Percentiles rank a stretch among this genome's conserved stretches.
Conservation (phyloP, 2,888 invertebrate genomes). For the Pyrocoelia pectoralis region DNA sequence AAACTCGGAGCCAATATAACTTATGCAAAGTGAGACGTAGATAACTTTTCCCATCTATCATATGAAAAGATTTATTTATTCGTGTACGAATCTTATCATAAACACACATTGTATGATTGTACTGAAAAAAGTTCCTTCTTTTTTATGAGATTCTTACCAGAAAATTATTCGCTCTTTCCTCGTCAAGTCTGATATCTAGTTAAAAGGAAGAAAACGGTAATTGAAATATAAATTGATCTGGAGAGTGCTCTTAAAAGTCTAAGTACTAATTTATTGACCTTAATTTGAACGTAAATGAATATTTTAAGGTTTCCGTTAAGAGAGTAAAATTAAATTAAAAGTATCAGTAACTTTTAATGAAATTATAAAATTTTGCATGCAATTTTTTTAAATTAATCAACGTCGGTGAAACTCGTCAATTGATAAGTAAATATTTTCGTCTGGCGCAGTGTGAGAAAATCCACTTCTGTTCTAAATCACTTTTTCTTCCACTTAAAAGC, state of each 20-base stretch:
- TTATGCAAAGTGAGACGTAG: slow-evolving; percentile 39
- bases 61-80: slow-evolving; percentile 29
- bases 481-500: neutral
- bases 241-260: slow-evolving; percentile 26
- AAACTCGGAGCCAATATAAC: slow-evolving; percentile 44
- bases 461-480: neutral
- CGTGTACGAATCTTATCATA: slow-evolving; percentile 25
- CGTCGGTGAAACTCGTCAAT: too few relatives aligned
- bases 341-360: slow-evolving; percentile 22
- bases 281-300: slow-evolving; percentile 28
- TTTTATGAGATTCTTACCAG: neutral
- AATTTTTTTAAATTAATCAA: neutral
- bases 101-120: slow-evolving; percentile 19
- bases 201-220: slow-evolving; percentile 12
- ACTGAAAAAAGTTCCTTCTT: neutral
- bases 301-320: slow-evolving; percentile 21
- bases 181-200: neutral
- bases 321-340: slow-evolving; percentile 26
- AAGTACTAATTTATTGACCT: slow-evolving; percentile 27
- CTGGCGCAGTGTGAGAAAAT: neutral
- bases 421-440: neutral
- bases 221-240: slow-evolving; percentile 25
- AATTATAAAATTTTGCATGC: slow-evolving; percentile 21
- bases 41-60: slow-evolving; percentile 38
- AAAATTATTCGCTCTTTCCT: neutral